These are phyloP conservation scores for Cataglyphis livida DNA, from an alignment of 2,888 invertebrate genomes.

Conservation along the genomic window DNA sequence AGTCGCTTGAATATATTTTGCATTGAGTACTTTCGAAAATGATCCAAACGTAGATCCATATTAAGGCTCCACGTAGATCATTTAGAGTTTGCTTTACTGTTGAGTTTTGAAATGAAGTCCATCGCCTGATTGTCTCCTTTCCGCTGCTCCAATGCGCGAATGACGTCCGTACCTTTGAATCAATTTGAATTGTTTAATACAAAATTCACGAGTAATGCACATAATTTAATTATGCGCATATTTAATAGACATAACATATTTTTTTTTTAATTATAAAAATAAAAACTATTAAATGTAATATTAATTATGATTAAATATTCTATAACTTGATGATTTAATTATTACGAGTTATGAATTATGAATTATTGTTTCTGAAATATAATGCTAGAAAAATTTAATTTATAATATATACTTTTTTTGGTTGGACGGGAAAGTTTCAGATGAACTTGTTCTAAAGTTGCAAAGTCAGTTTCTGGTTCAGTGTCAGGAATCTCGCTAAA, in stretches of 20 bases:
- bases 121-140: slow-evolving; percentile 95
- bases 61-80: slow-evolving; percentile 45
- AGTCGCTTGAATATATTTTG: slow-evolving; percentile 47
- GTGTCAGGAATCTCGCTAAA: slow-evolving; percentile 91
- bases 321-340: not conserved
- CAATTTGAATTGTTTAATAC: slow-evolving; percentile 27
- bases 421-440: slow-evolving; percentile 91
- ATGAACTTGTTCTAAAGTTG: slow-evolving; percentile 90
- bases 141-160: slow-evolving; percentile 92
- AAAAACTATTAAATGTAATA: not conserved
- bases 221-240: not conserved
- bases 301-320: not conserved
- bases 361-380: slow-evolving; percentile 29
- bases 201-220: not conserved
- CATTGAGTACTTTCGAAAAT: slow-evolving; percentile 39
- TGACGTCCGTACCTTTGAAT: slow-evolving; percentile 89
- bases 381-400: slow-evolving; percentile 19
- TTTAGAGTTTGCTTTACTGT: slow-evolving; percentile 63
- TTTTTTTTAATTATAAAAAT: not conserved
- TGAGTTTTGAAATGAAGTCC: slow-evolving; percentile 94
- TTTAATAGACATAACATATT: not conserved
- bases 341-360: not conserved
- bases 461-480: slow-evolving; percentile 87
- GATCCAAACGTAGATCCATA: slow-evolving; percentile 20
- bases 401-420: slow-evolving; percentile 87